Evolutionary conservation across 1,140 invertebrate genomes (phyloP).

Genomic region (Drosophila varians): DNA sequence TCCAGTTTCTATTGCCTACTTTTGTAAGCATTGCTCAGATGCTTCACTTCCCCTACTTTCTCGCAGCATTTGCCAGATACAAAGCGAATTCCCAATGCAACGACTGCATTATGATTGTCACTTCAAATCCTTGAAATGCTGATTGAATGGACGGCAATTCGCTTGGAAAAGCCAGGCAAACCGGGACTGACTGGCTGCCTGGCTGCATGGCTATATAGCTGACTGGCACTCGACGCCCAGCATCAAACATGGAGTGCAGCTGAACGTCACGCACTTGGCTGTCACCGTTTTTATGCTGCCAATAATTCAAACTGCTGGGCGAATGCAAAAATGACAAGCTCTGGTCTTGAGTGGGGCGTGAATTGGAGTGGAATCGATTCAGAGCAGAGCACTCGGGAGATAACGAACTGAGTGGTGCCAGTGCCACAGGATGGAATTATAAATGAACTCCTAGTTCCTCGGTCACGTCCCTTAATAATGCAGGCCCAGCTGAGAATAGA

Average conservation of each 20-base stretch:
- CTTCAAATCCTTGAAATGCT: conserved; percentile 72
- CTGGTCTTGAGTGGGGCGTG: conserved; percentile 18
- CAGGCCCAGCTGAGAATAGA: conserved; percentile 2
- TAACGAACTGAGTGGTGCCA: conserved; percentile 12
- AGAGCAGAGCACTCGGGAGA: conserved; percentile 36
- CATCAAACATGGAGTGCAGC: conserved; percentile 48
- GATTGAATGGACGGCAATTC: conserved; percentile 78
- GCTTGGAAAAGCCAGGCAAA: conserved; percentile 49
- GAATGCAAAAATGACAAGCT: conserved; percentile 69
- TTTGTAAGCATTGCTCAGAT: conserved; percentile 3
- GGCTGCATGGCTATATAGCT: neutral
- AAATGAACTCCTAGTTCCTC: conserved; percentile 55
- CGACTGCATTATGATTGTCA: conserved; percentile 79
- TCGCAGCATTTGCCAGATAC: conserved; percentile 17
- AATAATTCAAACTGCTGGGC: conserved; percentile 69
- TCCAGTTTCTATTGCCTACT: conserved; percentile 10
- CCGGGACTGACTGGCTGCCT: neutral
- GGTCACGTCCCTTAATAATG: conserved; percentile 48
- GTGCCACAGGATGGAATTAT: conserved; percentile 9
- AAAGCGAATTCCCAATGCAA: conserved; percentile 54
- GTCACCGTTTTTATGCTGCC: conserved; percentile 75
- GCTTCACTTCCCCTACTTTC: conserved; percentile 7
- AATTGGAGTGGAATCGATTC: conserved; percentile 59
- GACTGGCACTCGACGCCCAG: conserved; percentile 4
- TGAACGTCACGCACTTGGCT: conserved; percentile 70